A percentile compares a stretch with the other conserved stretches of the same genome.
phyloP scores from a whole-genome alignment of 2,888 invertebrate species.

The Malachius bipustulatus region DNA sequence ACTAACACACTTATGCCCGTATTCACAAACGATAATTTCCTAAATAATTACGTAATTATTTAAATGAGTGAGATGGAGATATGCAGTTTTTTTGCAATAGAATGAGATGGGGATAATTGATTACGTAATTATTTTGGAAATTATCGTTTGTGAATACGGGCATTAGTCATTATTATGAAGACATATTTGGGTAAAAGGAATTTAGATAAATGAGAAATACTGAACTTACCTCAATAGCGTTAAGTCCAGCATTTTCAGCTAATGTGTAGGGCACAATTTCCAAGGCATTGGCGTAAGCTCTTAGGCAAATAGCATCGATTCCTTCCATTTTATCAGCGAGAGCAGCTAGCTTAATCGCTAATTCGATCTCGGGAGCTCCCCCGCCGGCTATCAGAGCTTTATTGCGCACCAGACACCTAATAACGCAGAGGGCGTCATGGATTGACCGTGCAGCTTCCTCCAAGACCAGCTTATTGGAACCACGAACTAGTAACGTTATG shows the following conservation, averaged over 20 bases:
- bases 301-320: constrained; percentile 89
- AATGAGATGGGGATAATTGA: too few species aligned
- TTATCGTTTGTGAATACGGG: too few species aligned
- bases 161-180: too few species aligned
- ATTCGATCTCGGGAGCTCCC: constrained; percentile 94
- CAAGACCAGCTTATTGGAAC: constrained; percentile 70
- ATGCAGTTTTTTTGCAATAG: too few species aligned
- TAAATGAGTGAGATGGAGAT: too few species aligned
- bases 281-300: constrained; percentile 90
- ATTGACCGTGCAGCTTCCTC: constrained; percentile 72
- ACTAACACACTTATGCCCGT: too few species aligned
- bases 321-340: constrained; percentile 76
- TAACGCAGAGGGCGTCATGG: constrained; percentile 79
- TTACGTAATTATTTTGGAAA: too few species aligned
- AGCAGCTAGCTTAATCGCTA: constrained; percentile 72
- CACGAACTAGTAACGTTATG: constrained; percentile 83
- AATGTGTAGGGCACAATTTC: constrained; percentile 88
- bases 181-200: too few species aligned
- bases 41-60: too few species aligned
- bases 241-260: constrained; percentile 67
- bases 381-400: constrained; percentile 89
- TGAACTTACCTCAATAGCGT: constrained; percentile 34
- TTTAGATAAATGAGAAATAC: too few species aligned
- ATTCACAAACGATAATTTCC: too few species aligned
- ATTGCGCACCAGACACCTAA: constrained; percentile 92